Evolutionary conservation across 2,113 vertebrate species (phyloP).

Genomic region (Myrmophylax atrothorax): DNA sequence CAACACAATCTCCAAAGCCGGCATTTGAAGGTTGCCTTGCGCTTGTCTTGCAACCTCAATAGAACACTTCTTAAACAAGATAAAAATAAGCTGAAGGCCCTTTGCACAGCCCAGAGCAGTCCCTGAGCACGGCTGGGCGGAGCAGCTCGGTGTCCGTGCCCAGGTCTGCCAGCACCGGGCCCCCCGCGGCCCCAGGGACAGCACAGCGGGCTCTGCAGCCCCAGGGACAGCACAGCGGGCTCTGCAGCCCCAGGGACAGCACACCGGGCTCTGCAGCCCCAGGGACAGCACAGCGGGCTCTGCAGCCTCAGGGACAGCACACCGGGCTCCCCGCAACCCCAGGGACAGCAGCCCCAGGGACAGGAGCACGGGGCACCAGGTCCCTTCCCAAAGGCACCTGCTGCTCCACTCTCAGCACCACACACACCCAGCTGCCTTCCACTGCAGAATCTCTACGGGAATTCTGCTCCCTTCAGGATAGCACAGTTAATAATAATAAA

Average conservation of each 20-base stretch:
- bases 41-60: neutral
- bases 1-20: neutral
- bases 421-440: neutral
- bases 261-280: neutral
- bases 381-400: neutral
- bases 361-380: neutral
- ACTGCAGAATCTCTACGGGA: neutral
- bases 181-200: neutral
- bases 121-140: neutral
- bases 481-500: neutral
- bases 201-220: neutral
- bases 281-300: no score
- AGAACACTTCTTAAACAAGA: neutral
- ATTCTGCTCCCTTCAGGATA: neutral
- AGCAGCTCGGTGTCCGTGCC: neutral
- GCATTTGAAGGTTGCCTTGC: neutral
- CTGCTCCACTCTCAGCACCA: accelerated
- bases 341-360: no score
- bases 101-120: neutral
- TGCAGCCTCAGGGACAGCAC: no score
- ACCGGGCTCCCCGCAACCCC: no score
- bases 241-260: neutral
- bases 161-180: no score
- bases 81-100: neutral
- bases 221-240: no score